Base-by-base conservation (phyloP, 1,140 invertebrate genomes). In the Luehdorfia chinensis region DNA sequence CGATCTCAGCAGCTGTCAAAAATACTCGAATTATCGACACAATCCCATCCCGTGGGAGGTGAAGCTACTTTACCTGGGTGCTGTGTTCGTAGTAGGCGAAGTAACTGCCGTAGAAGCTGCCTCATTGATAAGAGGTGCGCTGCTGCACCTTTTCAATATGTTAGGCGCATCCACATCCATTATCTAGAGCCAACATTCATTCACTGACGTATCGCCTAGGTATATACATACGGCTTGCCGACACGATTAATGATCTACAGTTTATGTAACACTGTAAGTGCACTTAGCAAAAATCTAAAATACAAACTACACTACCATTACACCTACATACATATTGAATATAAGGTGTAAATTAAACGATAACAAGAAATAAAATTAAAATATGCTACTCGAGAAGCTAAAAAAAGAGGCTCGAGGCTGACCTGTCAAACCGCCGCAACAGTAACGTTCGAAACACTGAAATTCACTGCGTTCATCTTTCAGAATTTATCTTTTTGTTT, bases 91-190 rank as follows among this genome's bases (percentile, higher is more conserved):
- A 15, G 84, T 79, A 34, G 84, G 80, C 54, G 84, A 87, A 21
- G 77, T 84, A 36, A 70, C 71, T 33, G 72, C 63, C 47, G 85
- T 86, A 51, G 83, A 74, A 27, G 80, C 65, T 48, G 71, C 78
- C 67, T 87, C 85, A 78, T 87, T 87, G 69, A 87, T 87, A 53
- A 87, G 59, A 63, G 85, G 85, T 77, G 85, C 85, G 59, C 85
- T 87, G 69, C 84, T 87, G 77, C 75, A 84, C 77, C 85, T 78
- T 75, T 87, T 87, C 73, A 87, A 74, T 84, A 81, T 75, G 66
- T 84, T 87, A 63, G 85, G 85, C 68, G 85, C 75, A 73, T 87
- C 85, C 67, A 87, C 84, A 87, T 87, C 85, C 85, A 87, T 87
- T 83, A 86, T 87, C 75, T 73, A 69, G 59, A 71, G 67, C 68